A percentile compares a stretch with the other conserved stretches of the same genome.
phyloP scores from a whole-genome alignment of 2,113 vertebrate species.

The Grantiella picta region DNA sequence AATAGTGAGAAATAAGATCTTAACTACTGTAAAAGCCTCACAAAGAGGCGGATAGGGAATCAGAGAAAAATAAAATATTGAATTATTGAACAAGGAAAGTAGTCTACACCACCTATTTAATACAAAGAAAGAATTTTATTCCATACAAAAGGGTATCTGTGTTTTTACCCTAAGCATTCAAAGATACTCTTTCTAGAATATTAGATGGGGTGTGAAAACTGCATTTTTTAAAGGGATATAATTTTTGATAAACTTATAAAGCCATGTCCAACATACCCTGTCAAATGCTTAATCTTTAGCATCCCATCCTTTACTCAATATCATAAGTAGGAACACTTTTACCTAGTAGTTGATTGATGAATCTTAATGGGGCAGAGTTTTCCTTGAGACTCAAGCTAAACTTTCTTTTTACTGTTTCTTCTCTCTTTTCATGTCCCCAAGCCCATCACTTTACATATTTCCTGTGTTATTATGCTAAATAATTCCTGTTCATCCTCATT shows the following conservation, averaged over 20 bases:
- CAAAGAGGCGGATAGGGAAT: background rate
- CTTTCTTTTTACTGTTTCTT: background rate
- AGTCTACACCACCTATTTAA: background rate
- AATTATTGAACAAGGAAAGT: background rate
- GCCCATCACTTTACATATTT: background rate
- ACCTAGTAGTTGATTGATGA: background rate
- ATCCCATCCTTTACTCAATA: background rate
- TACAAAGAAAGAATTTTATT: background rate
- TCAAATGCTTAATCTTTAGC: background rate
- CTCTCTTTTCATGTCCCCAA: background rate
- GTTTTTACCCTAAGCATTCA: background rate
- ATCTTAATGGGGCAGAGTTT: background rate
- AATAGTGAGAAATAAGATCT: background rate
- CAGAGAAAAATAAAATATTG: background rate
- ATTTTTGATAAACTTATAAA: background rate
- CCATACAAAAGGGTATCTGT: background rate
- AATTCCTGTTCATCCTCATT: conserved; percentile 5
- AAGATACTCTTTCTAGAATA: background rate
- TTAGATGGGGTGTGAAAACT: background rate
- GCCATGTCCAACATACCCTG: background rate
- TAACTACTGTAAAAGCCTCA: background rate
- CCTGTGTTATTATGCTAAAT: conserved; percentile 2
- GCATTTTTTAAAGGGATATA: background rate
- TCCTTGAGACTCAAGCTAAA: background rate
- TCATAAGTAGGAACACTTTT: background rate